phyloP scores from a whole-genome alignment of 2,797 vertebrate genomes.

The Gambelia wislizenii region DNA sequence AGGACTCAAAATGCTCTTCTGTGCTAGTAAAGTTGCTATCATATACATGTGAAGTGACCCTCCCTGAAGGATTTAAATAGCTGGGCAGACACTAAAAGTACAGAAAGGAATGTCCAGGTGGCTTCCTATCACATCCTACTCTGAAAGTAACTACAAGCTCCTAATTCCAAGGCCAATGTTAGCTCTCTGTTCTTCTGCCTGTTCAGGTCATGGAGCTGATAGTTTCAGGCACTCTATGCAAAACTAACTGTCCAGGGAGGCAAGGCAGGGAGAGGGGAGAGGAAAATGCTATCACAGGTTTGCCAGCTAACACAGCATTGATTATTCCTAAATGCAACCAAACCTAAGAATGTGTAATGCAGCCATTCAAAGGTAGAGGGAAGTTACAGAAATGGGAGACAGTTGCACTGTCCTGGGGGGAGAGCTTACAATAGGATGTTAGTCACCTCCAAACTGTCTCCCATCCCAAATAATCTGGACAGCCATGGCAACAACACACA shows the following conservation, averaged over 20 bases:
- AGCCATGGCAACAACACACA: too few species aligned
- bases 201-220: background rate
- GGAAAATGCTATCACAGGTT: background rate
- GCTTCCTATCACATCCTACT: background rate
- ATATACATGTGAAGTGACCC: background rate
- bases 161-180: conserved; percentile 2
- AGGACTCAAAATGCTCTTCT: conserved; percentile 8
- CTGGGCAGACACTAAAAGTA: conserved; percentile 1
- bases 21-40: background rate
- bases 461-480: too few species aligned
- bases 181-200: background rate
- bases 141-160: background rate
- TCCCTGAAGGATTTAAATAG: conserved; percentile 1
- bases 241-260: background rate
- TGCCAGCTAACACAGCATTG: background rate
- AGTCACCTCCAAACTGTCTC: too few species aligned
- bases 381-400: too few species aligned
- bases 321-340: background rate
- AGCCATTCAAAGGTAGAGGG: too few species aligned
- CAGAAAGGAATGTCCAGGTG: background rate
- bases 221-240: background rate
- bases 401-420: too few species aligned
- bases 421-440: too few species aligned
- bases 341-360: background rate
- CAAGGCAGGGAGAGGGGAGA: background rate